These are phyloP conservation scores for Rhabdophis nuchalis DNA, from an alignment of 2,797 vertebrate species.

Conservation along the genomic window DNA sequence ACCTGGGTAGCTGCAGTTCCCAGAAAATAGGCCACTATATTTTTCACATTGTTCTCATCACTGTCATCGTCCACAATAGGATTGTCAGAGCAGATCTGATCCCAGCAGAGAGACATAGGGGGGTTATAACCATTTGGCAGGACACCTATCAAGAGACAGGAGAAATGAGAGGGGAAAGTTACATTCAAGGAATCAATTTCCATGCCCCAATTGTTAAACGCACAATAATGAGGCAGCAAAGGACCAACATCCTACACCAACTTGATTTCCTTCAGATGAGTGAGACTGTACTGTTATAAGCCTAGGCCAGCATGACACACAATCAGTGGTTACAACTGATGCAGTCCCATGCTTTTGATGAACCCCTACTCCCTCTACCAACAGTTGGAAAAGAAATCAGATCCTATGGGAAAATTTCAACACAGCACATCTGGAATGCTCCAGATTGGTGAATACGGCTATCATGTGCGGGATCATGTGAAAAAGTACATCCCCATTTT, in stretches of 20 bases:
- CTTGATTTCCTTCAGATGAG: not conserved
- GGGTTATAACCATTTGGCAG: constrained; percentile 88
- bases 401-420: not conserved
- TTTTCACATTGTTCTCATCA: constrained; percentile 82
- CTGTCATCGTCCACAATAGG: constrained; percentile 82
- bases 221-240: not conserved
- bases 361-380: not conserved
- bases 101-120: constrained; percentile 85
- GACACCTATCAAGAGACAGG: constrained; percentile 71
- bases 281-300: not conserved
- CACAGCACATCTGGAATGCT: not conserved
- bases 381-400: not conserved
- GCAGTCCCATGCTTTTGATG: not conserved
- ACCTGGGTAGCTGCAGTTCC: constrained; percentile 72
- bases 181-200: not conserved
- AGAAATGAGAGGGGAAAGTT: not conserved
- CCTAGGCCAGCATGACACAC: not conserved
- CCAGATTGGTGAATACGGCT: not conserved
- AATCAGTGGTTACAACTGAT: not conserved
- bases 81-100: constrained; percentile 77
- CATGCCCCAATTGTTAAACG: not conserved
- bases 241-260: not conserved
- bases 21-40: constrained; percentile 74
- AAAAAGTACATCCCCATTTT: not conserved
- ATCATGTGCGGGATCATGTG: not conserved